phyloP scores from a whole-genome alignment of 2,113 vertebrate genomes.

The Fulmarus glacialis region DNA sequence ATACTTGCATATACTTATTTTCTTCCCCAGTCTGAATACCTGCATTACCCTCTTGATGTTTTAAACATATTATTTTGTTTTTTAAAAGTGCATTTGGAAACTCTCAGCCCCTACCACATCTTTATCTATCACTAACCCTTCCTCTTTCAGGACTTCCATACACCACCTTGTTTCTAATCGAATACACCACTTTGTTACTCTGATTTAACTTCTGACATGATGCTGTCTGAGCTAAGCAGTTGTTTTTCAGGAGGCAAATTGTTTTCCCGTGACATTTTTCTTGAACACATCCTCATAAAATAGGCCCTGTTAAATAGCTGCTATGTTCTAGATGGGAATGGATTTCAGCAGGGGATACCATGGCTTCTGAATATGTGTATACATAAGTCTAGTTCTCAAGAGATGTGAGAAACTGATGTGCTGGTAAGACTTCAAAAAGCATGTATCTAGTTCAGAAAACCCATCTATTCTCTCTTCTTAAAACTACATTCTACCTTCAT shows the following conservation, averaged over 20 bases:
- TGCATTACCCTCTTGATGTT: background rate
- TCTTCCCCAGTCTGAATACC: background rate
- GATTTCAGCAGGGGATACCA: background rate
- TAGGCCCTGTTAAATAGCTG: background rate
- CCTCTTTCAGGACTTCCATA: background rate
- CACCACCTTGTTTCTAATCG: accelerated
- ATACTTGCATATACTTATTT: background rate
- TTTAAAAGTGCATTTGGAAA: background rate
- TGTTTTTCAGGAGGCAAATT: background rate
- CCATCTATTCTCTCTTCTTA: background rate
- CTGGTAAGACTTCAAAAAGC: background rate
- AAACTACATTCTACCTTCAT: background rate
- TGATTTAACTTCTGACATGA: background rate
- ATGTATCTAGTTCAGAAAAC: background rate
- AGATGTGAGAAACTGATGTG: background rate
- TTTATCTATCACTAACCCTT: background rate
- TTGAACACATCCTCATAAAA: background rate
- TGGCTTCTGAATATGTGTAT: background rate
- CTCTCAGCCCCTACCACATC: background rate
- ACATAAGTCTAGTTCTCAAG: background rate
- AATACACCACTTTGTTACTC: background rate
- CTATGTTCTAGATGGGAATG: background rate
- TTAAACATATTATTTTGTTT: background rate
- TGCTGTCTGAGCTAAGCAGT: background rate
- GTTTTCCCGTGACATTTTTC: background rate